These are phyloP conservation scores for Elysia crispata DNA, from an alignment of 2,888 invertebrate genomes.

Conservation along the genomic window DNA sequence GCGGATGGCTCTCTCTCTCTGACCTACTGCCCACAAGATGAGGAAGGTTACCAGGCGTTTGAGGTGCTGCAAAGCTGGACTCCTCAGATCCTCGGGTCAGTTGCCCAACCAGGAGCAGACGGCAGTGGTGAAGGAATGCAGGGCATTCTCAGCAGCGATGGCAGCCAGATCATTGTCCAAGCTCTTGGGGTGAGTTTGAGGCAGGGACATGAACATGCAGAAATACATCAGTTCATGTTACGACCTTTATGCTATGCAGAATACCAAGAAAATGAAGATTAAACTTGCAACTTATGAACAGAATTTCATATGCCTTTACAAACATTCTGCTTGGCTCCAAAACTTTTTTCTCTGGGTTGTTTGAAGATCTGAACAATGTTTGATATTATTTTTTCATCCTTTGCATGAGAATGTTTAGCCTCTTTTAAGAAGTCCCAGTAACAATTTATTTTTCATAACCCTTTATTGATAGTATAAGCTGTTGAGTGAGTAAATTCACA, in stretches of 20 bases:
- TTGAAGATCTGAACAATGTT: no score
- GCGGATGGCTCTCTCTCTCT: slow-evolving; percentile 40
- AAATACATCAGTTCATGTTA: neutral
- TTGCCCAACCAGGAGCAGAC: slow-evolving; percentile 11
- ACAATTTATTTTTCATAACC: no score
- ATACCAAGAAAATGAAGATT: no score
- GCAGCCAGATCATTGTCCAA: slow-evolving; percentile 76
- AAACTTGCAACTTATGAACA: no score
- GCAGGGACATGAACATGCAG: slow-evolving; percentile 42
- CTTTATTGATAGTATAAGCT: neutral
- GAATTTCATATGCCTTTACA: no score
- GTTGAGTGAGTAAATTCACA: no score
- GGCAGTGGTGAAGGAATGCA: slow-evolving; percentile 50
- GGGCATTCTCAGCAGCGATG: slow-evolving; percentile 61
- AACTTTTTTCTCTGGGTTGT: no score
- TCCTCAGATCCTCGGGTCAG: slow-evolving; percentile 57
- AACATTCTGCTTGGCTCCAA: no score
- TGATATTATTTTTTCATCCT: no score
- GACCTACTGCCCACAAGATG: slow-evolving; percentile 50
- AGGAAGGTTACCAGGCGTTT: slow-evolving; percentile 61
- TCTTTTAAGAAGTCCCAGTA: no score
- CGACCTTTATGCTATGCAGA: no score
- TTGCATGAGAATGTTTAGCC: no score
- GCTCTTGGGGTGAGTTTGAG: slow-evolving; percentile 60
- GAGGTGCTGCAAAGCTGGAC: slow-evolving; percentile 70